Conservation (phyloP, 2,113 vertebrate species). For the Thamnaconus septentrionalis region DNA sequence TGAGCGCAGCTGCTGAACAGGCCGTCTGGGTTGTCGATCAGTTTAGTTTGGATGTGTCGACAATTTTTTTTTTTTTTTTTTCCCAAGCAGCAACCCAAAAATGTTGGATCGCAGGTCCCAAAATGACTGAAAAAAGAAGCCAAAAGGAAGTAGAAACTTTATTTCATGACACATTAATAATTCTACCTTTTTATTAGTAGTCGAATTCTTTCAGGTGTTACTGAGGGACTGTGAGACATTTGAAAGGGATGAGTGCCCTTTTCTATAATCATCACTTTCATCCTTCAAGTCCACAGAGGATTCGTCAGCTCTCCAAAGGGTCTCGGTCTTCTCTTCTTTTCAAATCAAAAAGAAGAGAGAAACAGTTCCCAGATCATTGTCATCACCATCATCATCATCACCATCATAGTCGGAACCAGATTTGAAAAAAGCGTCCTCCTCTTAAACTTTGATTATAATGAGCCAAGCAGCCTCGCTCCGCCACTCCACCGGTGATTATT, state of each 20-base stretch:
- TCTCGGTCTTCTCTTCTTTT: too few relatives aligned
- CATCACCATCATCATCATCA: too few relatives aligned
- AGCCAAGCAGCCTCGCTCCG: conserved; percentile 38
- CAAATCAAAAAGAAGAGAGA: too few relatives aligned
- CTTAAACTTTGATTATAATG: conserved; percentile 52
- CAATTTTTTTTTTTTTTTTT: too few relatives aligned
- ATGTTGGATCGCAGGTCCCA: conserved; percentile 9
- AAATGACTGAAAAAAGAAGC: too few relatives aligned
- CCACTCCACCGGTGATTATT: conserved; percentile 45
- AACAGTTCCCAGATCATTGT: too few relatives aligned
- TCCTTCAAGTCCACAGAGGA: conserved; percentile 12
- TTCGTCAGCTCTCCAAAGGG: not conserved
- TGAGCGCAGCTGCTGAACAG: not conserved
- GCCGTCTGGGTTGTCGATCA: conserved; percentile 25
- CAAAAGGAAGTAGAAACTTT: too few relatives aligned
- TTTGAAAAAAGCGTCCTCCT: conserved; percentile 41
- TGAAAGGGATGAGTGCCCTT: conserved; percentile 1
- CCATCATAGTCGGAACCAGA: not conserved
- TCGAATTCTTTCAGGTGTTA: too few relatives aligned
- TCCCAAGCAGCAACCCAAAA: conserved; percentile 6
- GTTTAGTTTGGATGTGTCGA: conserved; percentile 1
- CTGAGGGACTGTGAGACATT: not conserved
- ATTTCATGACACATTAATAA: conserved; percentile 19
- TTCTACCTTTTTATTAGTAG: not conserved
- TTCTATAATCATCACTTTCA: conserved; percentile 25